These are phyloP conservation scores for Lasioglossum malachurum DNA, from an alignment of 2,888 invertebrate species.

Conservation along the genomic window DNA sequence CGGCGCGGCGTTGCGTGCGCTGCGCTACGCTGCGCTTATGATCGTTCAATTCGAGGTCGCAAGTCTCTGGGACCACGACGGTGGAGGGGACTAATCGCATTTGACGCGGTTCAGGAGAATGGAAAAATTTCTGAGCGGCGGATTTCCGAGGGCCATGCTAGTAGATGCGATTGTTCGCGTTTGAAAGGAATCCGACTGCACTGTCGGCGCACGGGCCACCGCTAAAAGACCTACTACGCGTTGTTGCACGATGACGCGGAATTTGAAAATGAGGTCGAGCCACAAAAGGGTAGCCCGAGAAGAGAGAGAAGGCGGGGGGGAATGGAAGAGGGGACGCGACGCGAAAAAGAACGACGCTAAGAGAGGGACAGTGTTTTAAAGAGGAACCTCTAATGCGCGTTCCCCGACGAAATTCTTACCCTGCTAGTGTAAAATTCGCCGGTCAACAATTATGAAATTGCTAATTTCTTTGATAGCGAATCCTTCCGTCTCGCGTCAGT, in stretches of 20 bases:
- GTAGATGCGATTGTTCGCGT: constrained; percentile 32
- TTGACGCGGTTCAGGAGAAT: constrained; percentile 33
- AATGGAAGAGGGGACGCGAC: background rate
- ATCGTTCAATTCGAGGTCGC: background rate
- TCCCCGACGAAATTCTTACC: background rate
- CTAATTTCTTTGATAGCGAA: constrained; percentile 5
- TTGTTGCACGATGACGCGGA: constrained; percentile 43
- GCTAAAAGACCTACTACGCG: constrained; percentile 38
- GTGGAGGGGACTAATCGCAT: constrained; percentile 30
- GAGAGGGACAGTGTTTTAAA: constrained; percentile 14
- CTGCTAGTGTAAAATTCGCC: background rate
- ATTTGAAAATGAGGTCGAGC: constrained; percentile 40
- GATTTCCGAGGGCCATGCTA: background rate
- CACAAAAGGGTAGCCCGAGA: constrained; percentile 11
- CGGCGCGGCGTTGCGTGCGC: background rate
- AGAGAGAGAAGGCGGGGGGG: background rate
- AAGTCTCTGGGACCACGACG: background rate
- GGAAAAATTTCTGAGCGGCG: constrained; percentile 35
- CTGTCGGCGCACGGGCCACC: constrained; percentile 10
- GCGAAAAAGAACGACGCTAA: constrained; percentile 4
- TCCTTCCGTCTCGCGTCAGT: background rate
- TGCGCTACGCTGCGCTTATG: no score
- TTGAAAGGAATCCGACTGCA: constrained; percentile 29
- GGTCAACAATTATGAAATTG: background rate
- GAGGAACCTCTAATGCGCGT: constrained; percentile 12